Base-by-base conservation (phyloP, 1,140 invertebrate species). In the Drusus annulatus region DNA sequence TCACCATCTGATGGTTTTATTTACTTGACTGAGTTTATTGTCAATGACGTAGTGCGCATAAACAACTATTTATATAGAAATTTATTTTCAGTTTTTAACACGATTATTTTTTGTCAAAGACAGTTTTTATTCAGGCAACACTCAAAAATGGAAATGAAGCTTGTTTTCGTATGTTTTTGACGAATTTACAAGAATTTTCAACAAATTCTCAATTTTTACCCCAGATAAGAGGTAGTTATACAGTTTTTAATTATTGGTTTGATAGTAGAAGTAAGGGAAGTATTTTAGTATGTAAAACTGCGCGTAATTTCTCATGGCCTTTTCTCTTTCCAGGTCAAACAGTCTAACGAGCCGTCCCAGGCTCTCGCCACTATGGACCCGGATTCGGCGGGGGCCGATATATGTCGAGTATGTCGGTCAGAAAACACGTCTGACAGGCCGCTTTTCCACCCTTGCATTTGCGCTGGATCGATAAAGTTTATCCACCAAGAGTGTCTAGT, bases 381-480 rank as follows among this genome's bases (percentile, higher is more conserved):
- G 45, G 78, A 79, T 63, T 79, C 78, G 52, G 79, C 88, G 85
- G 88, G 88, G 75, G 88, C 88, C 82, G 97, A 98, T 90, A 99
- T 99, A 85, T 99, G 98, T 90, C 94, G 98, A 81, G 98, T 99
- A 75, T 99, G 98, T 90, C 92, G 98, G 80, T 98, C 96, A 81
- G 98, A 99, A 87, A 97, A 95, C 51, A 90, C 94, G 31, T 86
- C 87, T 6, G 91, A 92, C 81, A 92, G 96, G 83, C 97, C 96
- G 0, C 89, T 99, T 3, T 99, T 98, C 87, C 97, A 99, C 90
- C 98, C 98, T 0, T 99, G 98, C 89, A 98, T 99, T 71, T 99
- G 98, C 88, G 99, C 98, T 13, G 98, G 98, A 58, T 98, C 96
- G 81, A 99, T 99, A 80, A 99, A 99, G 91, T 99, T 96, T 92